Evolutionary conservation across 1,140 invertebrate genomes (phyloP).

Genomic region (Phymastichus coffea): DNA sequence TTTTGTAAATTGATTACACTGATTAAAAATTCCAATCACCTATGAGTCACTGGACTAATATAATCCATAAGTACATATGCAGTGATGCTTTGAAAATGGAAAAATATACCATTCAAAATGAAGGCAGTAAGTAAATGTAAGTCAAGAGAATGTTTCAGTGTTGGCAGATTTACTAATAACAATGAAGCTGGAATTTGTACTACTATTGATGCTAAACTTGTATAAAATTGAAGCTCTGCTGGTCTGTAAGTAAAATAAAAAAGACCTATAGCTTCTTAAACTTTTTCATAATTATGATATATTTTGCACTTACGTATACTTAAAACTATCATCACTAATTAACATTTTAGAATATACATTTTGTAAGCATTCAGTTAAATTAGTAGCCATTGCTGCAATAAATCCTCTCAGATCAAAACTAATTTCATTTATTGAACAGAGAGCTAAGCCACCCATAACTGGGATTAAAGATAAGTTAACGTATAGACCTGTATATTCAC

Average conservation of each 20-base stretch:
- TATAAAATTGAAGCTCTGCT: conserved; percentile 84
- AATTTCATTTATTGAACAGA: conserved; percentile 82
- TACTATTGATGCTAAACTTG: conserved; percentile 76
- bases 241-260: conserved; percentile 61
- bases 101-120: conserved; percentile 78
- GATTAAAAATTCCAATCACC: conserved; percentile 56
- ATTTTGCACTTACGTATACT: conserved; percentile 72
- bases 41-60: conserved; percentile 84
- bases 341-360: conserved; percentile 85
- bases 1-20: not conserved
- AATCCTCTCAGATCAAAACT: conserved; percentile 80
- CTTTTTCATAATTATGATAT: not conserved
- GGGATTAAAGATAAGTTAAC: conserved; percentile 79
- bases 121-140: conserved; percentile 63
- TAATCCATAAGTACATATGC: conserved; percentile 85
- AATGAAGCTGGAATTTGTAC: conserved; percentile 76
- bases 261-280: conserved; percentile 1
- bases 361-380: conserved; percentile 83
- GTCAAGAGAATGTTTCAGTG: conserved; percentile 56
- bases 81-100: conserved; percentile 85
- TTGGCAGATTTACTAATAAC: conserved; percentile 66
- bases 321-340: conserved; percentile 77
- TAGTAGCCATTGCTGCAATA: conserved; percentile 76
- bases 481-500: conserved; percentile 73
- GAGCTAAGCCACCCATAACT: conserved; percentile 80